Conservation (phyloP, 2,888 invertebrate genomes). For the Scaptodrosophila latifasciaeformis region DNA sequence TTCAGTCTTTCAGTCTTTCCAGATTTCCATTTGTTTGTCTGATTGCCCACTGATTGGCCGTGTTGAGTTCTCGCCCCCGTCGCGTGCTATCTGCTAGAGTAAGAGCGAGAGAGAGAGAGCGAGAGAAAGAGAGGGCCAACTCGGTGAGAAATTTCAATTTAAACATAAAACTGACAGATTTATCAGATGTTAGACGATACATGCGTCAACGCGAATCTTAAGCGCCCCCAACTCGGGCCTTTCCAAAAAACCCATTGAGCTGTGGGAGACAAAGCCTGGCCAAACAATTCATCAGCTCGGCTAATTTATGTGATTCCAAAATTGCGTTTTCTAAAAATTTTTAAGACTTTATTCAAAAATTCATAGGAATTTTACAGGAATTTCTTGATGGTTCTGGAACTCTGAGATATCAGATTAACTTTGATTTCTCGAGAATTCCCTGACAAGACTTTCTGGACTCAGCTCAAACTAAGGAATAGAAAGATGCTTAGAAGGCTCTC, state of each 20-base stretch:
- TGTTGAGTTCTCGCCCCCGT: slow-evolving; percentile 33
- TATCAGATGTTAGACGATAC: slow-evolving; percentile 71
- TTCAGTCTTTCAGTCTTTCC: background rate
- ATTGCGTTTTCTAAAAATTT: no score
- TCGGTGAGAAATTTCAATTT: slow-evolving; percentile 68
- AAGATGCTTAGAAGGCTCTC: no score
- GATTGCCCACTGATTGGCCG: slow-evolving; percentile 35
- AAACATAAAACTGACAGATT: slow-evolving; percentile 71
- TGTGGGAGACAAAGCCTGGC: no score
- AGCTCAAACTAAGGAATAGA: no score
- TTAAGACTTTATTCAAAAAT: no score
- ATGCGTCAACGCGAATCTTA: slow-evolving; percentile 45
- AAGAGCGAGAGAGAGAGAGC: background rate
- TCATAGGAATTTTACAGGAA: no score
- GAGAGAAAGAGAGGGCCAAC: slow-evolving; percentile 31
- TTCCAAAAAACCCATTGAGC: no score
- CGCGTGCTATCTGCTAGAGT: no score
- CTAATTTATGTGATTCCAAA: background rate
- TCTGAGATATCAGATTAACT: no score
- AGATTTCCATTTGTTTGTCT: slow-evolving; percentile 3
- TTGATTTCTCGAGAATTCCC: no score
- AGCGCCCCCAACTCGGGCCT: slow-evolving; percentile 3
- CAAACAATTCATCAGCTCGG: background rate
- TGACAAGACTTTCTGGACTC: no score
- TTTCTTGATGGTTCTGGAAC: no score